Conservation (phyloP, 2,797 vertebrate species). For the Mallotus villosus region DNA sequence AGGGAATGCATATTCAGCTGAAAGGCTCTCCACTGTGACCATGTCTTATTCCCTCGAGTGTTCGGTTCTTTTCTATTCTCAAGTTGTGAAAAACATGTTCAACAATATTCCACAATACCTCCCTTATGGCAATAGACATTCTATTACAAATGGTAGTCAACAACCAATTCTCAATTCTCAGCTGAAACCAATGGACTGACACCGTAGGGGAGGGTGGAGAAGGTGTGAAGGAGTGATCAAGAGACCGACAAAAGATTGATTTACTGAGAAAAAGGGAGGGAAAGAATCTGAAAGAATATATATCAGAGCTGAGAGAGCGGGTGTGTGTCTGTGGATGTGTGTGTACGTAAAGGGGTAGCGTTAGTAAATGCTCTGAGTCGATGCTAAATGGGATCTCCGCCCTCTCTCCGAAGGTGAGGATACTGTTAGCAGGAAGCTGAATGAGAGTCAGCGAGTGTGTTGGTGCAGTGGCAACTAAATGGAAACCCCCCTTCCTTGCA, state of each 20-base stretch:
- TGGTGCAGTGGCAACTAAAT: constrained; percentile 46
- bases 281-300: constrained; percentile 22
- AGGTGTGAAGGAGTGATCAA: background rate
- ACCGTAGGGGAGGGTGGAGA: background rate
- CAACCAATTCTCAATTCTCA: background rate
- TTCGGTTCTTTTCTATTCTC: no score
- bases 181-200: background rate
- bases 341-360: background rate
- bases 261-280: constrained; percentile 10
- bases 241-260: constrained; percentile 28
- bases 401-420: constrained; percentile 44
- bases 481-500: constrained; percentile 12
- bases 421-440: constrained; percentile 36
- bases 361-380: constrained; percentile 52
- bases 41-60: background rate
- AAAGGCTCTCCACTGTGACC: background rate
- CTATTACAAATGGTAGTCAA: background rate
- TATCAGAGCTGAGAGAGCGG: constrained; percentile 5
- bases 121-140: background rate
- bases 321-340: background rate
- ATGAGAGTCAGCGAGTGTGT: constrained; percentile 41
- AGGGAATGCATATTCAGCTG: constrained; percentile 3
- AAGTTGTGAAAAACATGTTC: background rate
- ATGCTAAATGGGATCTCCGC: constrained; percentile 54
- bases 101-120: background rate